Conservation (phyloP, 2,888 invertebrate genomes). For the Dysmachus trigonus region DNA sequence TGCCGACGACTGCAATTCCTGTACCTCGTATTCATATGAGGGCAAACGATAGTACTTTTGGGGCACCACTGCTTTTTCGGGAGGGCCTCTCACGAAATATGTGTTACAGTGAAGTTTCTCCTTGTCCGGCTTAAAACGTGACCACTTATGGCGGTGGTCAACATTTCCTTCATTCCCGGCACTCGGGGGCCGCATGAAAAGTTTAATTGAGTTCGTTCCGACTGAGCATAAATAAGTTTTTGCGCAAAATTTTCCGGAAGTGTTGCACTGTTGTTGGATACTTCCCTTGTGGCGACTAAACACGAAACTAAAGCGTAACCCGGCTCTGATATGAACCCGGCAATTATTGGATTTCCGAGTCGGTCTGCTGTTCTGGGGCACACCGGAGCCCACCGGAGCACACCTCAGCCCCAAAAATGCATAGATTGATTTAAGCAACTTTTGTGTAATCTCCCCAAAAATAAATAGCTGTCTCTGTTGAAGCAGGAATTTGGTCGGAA, state of each 20-base stretch:
- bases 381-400: neutral
- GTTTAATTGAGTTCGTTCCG: neutral
- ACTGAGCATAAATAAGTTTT: neutral
- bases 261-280: neutral
- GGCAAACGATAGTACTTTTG: neutral
- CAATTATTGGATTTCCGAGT: neutral
- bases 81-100: neutral
- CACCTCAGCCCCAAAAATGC: neutral
- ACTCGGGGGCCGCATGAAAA: neutral
- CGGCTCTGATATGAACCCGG: neutral
- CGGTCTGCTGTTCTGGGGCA: too few relatives aligned
- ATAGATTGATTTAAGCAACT: neutral
- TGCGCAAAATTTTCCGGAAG: neutral
- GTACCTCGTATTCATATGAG: neutral
- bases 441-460: neutral
- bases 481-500: neutral
- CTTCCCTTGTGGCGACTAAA: neutral
- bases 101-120: neutral
- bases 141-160: neutral
- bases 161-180: neutral
- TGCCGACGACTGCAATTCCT: neutral
- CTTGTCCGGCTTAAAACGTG: neutral
- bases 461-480: neutral
- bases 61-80: neutral
- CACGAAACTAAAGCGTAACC: neutral